Conservation (phyloP, 2,113 vertebrate genomes). For the Corydoras sp. region DNA sequence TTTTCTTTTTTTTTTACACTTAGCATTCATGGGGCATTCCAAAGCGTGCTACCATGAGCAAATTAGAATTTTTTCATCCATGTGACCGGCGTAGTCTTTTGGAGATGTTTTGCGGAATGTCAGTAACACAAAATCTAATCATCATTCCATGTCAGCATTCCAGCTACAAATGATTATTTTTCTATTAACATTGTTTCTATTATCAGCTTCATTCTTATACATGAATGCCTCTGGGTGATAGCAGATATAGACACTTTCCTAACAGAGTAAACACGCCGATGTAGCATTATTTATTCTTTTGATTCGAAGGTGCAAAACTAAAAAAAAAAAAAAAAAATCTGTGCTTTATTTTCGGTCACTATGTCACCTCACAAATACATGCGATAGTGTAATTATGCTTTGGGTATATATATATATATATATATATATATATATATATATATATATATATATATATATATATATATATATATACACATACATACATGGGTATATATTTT, state of each 20-base stretch:
- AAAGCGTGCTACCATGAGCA: slow-evolving; percentile 12
- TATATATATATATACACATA: too few species aligned
- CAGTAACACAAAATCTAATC: slow-evolving; percentile 12
- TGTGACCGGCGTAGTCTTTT: neutral
- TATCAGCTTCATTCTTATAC: slow-evolving; percentile 13
- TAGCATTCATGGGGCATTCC: slow-evolving; percentile 9
- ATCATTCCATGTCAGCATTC: slow-evolving; percentile 3
- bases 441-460: too few species aligned
- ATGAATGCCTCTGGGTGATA: neutral
- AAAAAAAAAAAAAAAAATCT: too few species aligned
- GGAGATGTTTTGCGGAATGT: neutral
- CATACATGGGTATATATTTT: neutral
- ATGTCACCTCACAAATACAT: too few species aligned
- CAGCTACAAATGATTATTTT: slow-evolving; percentile 2
- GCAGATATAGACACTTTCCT: neutral
- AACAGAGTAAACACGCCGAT: neutral
- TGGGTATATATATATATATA: too few species aligned
- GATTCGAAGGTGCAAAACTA: too few species aligned
- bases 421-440: too few species aligned
- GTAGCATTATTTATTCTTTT: neutral
- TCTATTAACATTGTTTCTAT: slow-evolving; percentile 10
- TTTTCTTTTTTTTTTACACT: slow-evolving; percentile 14
- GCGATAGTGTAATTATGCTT: too few species aligned
- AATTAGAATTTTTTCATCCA: slow-evolving; percentile 17
- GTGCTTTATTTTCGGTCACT: too few species aligned